Evolutionary conservation across 1,140 invertebrate species (phyloP), one percentile per base, ranked within the genome.

Genomic region (Atopsyche davidsoni): DNA sequence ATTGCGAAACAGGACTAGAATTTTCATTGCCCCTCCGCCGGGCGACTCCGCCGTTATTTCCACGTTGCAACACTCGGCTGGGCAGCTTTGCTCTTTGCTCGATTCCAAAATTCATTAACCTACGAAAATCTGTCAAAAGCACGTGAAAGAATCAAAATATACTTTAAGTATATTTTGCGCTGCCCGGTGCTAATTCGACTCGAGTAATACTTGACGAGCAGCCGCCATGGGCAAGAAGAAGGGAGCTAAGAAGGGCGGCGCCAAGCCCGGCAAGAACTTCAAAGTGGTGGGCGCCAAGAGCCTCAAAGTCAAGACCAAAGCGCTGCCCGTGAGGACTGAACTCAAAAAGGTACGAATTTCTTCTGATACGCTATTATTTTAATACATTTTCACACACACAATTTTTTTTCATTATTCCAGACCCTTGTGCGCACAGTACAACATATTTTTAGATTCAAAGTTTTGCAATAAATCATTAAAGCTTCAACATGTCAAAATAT

Each of bases 311-410:
- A 58, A 58, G 36, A 54, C 43, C 38, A 53, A 58, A 35, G 42
- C 56, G 11, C 46, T 54, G 39, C 42, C 48, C n/a, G 56, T 58
- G 4, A 53, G 54, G 22, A 47, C 48, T 14, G 51, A 47, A 25
- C 39, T 58, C n/a, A 58, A 58, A 46, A 58, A 54, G 56, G 56
- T 58, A 36, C 11, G n/a, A n/a, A n/a, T n/a, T n/a, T n/a, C n/a
- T n/a, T n/a, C n/a, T n/a, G n/a, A n/a, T n/a, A n/a, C n/a, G n/a
- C n/a, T n/a, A n/a, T n/a, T n/a, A n/a, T n/a, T n/a, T n/a, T n/a
- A n/a, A n/a, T n/a, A n/a, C n/a, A n/a, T n/a, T n/a, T n/a, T n/a
- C n/a, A n/a, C n/a, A n/a, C n/a, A n/a, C n/a, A n/a, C n/a, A n/a
- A n/a, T n/a, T n/a, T n/a, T n/a, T n/a, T n/a, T n/a, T n/a, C n/a